Evolutionary conservation across 2,797 vertebrate genomes (phyloP).

Genomic region (Pelodytes ibericus): DNA sequence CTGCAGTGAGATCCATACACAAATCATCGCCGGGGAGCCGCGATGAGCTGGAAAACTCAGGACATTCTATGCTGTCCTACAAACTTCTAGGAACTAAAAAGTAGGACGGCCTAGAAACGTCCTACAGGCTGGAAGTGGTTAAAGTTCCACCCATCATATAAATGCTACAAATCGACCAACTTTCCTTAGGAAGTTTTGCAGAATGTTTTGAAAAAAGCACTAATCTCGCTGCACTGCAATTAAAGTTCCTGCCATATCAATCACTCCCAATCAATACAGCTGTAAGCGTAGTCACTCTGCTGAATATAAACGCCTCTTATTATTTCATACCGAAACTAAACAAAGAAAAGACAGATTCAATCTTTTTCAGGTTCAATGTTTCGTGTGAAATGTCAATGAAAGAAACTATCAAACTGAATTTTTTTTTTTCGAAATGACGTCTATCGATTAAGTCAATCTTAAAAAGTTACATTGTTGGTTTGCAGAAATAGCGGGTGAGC

Average conservation of each 20-base stretch:
- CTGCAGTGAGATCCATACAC: no score
- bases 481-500: background rate
- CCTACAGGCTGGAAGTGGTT: no score
- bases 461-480: slow-evolving; percentile 3
- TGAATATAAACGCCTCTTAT: background rate
- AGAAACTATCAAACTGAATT: slow-evolving; percentile 1
- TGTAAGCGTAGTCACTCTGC: background rate
- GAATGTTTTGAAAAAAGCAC: background rate
- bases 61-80: no score
- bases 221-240: background rate
- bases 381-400: slow-evolving; percentile 18
- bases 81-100: no score
- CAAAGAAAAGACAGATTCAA: slow-evolving; percentile 21
- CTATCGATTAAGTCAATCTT: slow-evolving; percentile 31
- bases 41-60: no score
- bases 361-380: slow-evolving; percentile 4
- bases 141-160: no score
- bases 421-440: background rate
- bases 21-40: no score
- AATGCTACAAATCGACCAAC: background rate
- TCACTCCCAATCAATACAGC: slow-evolving; percentile 16
- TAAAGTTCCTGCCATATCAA: slow-evolving; percentile 3
- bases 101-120: no score
- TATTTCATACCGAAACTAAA: background rate
- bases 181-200: slow-evolving; percentile 10